Base-by-base conservation (phyloP, 2,113 vertebrate species). In the Cavia aperea region DNA sequence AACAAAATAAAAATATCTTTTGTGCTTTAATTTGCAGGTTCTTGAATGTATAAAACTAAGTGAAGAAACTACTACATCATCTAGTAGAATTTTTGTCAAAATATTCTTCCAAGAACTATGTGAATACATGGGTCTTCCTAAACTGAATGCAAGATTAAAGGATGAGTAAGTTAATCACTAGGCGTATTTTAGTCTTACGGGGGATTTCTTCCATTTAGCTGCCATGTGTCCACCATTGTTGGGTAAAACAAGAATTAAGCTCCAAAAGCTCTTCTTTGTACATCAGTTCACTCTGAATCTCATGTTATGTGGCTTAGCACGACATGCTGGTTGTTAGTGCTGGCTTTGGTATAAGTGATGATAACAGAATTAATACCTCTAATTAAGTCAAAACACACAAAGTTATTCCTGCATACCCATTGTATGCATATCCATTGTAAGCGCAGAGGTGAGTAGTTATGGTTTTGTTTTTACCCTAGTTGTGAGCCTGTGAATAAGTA, bases 31-130 rank as follows among this genome's bases (percentile, higher is more conserved):
- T 96, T 94, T 97, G 96, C 83, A 99, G 99, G 99, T 99, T 81
- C 97, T 99, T 93, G 99, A 99, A 96, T 99, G 98, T 68, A 98
- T 99, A 97, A 98, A 97, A 95, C 97, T 99, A 96, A 99, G 99
- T 93, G 99, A 99, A 97, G 99, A 99, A 97, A 99, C 99, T 3
- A 99, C 99, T 1, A 99, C 99, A 0, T 99, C 99, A 0, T 99
- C 99, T 88, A 99, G 99, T 87, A 98, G 99, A 96, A 99, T 99
- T 96, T 99, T 99, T 97, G 99, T 99, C 33, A 99, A 99, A 98
- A 99, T 99, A 96, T 98, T 99, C 88, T 99, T 99, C 96, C 99
- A 99, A 95, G 99, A 99, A 93, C 98, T 99, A 2, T 99, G 99
- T 97, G 99, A 99, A 97, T 99, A 99, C 95, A 99, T 99, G 99